Evolutionary conservation across 2,797 vertebrate species (phyloP), one percentile per base, ranked within the genome.

Genomic region (Malacoctenus gilli): DNA sequence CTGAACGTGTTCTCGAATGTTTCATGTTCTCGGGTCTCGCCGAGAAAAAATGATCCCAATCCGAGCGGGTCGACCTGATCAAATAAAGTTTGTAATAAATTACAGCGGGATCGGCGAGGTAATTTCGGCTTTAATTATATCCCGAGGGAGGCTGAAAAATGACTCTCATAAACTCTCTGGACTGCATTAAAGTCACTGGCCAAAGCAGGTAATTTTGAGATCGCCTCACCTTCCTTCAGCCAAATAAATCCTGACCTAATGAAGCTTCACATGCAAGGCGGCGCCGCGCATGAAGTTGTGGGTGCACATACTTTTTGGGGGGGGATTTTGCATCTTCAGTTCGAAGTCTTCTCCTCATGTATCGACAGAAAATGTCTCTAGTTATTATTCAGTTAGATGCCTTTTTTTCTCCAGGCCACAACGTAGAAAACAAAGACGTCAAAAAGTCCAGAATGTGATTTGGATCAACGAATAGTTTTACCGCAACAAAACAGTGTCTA

Each of bases 101-200:
- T 53, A 53, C 19, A 48, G 36, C 36, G 34, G 7, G n/a, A 59
- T 31, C 30, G 21, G 12, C 11, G 30, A 10, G 35, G 41, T 13
- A 25, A 60, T 41, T 43, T 55, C 21, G 15, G 9, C 22, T 49
- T 19, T 38, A 16, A 49, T 30, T 30, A 37, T 54, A 49, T 42
- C 37, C 42, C 23, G 16, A 12, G 7, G 30, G 43, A 38, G 22
- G 25, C 18, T 16, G 40, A 55, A 55, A 37, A 49, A 49, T 68
- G 14, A 30, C 32, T 44, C 22, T 10, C 21, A 46, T 44, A 53
- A 52, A 40, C 48, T 36, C 42, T 47, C 50, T 16, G 16, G 41
- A 39, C 25, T 59, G 49, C 44, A 53, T 67, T 44, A 47, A 32
- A 67, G 50, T 44, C 31, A 47, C 56, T 47, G 22, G 25, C 41